Conservation (phyloP, 2,888 invertebrate species). For the Gryllus longicercus region DNA sequence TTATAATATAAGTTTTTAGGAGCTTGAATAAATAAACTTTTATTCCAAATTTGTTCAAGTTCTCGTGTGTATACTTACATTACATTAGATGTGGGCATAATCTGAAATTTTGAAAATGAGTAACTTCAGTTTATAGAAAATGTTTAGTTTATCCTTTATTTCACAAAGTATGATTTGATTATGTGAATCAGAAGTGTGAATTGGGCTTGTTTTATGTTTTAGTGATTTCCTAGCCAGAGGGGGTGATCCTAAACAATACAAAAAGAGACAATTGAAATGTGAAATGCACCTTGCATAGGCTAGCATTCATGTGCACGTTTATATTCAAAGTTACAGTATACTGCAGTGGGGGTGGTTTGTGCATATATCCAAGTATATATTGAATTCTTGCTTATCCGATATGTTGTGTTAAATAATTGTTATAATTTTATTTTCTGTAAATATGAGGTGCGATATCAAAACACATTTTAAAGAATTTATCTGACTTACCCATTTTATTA, state of each 20-base stretch:
- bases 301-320: background rate
- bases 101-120: background rate
- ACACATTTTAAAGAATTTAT: background rate
- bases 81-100: background rate
- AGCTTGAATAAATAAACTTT: background rate
- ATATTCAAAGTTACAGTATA: background rate
- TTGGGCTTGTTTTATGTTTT: too few species aligned
- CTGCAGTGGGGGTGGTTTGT: slow-evolving; percentile 7
- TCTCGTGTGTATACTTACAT: background rate
- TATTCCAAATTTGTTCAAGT: background rate
- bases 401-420: background rate
- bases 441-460: slow-evolving; percentile 1
- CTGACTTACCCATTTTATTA: slow-evolving; percentile 22
- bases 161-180: too few species aligned
- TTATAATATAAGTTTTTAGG: background rate
- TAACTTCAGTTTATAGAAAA: too few species aligned
- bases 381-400: background rate
- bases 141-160: too few species aligned
- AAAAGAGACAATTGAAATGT: too few species aligned
- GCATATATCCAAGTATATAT: slow-evolving; percentile 1
- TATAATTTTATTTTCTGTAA: background rate
- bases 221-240: too few species aligned
- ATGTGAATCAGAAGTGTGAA: too few species aligned
- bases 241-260: too few species aligned
- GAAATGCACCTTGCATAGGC: background rate